A percentile compares a stretch with the other conserved stretches of the same genome.
Evolutionary conservation across 2,888 invertebrate genomes (phyloP).

Genomic region (Epinotia brunnichana): DNA sequence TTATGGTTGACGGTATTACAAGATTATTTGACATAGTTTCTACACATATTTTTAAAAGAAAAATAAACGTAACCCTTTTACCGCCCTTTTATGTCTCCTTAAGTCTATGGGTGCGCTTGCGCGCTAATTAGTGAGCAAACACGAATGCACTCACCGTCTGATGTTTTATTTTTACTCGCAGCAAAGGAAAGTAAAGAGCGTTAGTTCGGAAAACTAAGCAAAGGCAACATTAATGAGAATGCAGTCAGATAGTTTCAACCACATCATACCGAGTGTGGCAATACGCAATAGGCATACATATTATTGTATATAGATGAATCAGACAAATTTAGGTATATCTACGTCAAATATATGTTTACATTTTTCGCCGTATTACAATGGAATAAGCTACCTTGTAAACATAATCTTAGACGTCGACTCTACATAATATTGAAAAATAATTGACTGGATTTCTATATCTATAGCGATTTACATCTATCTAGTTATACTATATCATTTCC

Average conservation of each 20-base stretch:
- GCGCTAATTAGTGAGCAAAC: conserved; percentile 42
- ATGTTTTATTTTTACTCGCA: conserved; percentile 38
- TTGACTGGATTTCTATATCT: conserved; percentile 15
- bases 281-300: too few relatives aligned
- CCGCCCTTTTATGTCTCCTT: background rate
- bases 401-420: too few relatives aligned
- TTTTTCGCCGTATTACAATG: too few relatives aligned
- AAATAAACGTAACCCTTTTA: background rate
- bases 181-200: conserved; percentile 31
- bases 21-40: background rate
- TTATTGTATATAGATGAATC: too few relatives aligned
- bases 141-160: conserved; percentile 36
- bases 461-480: background rate
- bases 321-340: too few relatives aligned
- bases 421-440: background rate
- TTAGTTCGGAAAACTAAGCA: conserved; percentile 30
- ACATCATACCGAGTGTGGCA: background rate
- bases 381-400: too few relatives aligned
- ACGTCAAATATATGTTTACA: too few relatives aligned
- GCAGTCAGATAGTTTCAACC: background rate
- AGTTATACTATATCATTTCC: conserved; percentile 17
- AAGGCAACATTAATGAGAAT: conserved; percentile 22
- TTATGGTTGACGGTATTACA: background rate
- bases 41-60: background rate
- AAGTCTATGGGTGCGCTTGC: conserved; percentile 27